Evolutionary conservation across 1,140 invertebrate genomes (phyloP).

Genomic region (Drosophila burlai): DNA sequence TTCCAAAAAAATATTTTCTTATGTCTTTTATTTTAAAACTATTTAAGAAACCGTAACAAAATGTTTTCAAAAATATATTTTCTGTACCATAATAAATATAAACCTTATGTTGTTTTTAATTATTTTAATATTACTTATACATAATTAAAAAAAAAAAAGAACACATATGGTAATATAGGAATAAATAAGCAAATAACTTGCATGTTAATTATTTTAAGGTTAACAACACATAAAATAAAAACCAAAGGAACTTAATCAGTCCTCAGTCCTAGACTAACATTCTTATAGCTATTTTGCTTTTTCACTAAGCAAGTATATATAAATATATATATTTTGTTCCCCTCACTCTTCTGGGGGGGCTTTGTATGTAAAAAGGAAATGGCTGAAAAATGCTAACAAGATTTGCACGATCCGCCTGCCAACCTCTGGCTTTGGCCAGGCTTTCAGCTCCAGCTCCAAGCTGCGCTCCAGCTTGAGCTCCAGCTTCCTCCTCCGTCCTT

Average conservation of each 20-base stretch:
- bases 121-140: too few species aligned
- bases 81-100: too few species aligned
- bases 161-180: too few species aligned
- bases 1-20: too few species aligned
- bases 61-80: too few species aligned
- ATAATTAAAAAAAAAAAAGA: background rate
- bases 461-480: conserved; percentile 2
- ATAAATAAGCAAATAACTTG: too few species aligned
- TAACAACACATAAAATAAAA: background rate
- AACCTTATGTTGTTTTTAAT: too few species aligned
- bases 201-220: too few species aligned
- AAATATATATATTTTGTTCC: conserved; percentile 9
- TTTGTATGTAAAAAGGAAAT: conserved; percentile 73
- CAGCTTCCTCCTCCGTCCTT: conserved; percentile 18
- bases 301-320: conserved; percentile 2
- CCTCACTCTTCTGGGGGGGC: conserved; percentile 7
- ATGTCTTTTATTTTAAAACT: too few species aligned
- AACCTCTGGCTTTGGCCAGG: conserved; percentile 42
- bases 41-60: too few species aligned
- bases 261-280: background rate
- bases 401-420: conserved; percentile 72
- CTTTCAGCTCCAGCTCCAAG: conserved; percentile 6
- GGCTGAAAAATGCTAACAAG: conserved; percentile 81
- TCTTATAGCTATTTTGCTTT: conserved; percentile 25
- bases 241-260: background rate